phyloP scores from a whole-genome alignment of 1,140 invertebrate species.

The Bathynomus jamesi region DNA sequence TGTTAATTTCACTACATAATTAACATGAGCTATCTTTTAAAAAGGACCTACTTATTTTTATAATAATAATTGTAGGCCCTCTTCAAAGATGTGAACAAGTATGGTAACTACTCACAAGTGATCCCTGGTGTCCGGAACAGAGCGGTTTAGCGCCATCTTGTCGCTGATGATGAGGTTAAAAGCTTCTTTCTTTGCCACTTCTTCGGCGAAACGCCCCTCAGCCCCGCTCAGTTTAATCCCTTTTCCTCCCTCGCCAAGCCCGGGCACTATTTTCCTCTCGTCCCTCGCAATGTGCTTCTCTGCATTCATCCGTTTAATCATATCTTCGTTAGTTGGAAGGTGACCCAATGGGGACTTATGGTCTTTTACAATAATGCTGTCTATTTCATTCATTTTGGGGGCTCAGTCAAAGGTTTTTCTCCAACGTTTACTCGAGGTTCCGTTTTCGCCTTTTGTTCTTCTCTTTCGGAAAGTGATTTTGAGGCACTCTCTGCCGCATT shows the following conservation, averaged over 20 bases:
- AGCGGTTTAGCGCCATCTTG: constrained; percentile 74
- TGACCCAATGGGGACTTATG: background rate
- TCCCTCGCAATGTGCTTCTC: constrained; percentile 41
- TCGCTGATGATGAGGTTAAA: constrained; percentile 85
- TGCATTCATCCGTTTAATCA: constrained; percentile 18
- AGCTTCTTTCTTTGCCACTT: constrained; percentile 68
- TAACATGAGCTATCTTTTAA: too few relatives aligned
- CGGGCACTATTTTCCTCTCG: constrained; percentile 48
- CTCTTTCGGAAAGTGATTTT: constrained; percentile 5
- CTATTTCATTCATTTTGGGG: background rate
- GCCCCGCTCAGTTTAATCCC: constrained; percentile 52
- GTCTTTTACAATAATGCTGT: too few relatives aligned
- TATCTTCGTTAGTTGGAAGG: constrained; percentile 16
- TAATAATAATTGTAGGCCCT: too few relatives aligned
- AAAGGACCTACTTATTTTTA: too few relatives aligned
- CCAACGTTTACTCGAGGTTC: too few relatives aligned
- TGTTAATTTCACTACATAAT: too few relatives aligned
- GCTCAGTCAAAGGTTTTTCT: constrained; percentile 2
- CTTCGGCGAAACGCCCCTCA: constrained; percentile 55
- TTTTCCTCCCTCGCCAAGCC: constrained; percentile 63
- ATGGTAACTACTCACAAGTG: constrained; percentile 57
- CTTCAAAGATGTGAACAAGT: too few relatives aligned
- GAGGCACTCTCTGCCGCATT: background rate
- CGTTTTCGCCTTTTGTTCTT: constrained; percentile 3
- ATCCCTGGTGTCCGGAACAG: constrained; percentile 72